Base-by-base conservation (phyloP, 1,140 invertebrate species). In the Parasteatoda tepidariorum region DNA sequence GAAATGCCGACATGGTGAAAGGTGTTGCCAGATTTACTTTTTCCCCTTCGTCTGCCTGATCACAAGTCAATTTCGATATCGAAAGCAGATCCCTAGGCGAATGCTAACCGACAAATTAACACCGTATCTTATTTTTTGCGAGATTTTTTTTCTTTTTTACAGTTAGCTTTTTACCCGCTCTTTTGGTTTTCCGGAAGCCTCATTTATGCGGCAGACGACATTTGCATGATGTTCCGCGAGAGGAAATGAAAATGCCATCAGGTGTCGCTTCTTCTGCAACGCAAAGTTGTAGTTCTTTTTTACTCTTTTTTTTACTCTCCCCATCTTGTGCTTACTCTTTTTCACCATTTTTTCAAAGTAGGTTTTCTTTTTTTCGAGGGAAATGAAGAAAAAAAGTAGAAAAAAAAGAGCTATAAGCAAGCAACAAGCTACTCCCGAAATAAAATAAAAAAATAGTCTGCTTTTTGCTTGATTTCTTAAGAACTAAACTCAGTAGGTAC, bases 191-290 rank as follows among this genome's bases (percentile, higher is more conserved):
- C 76, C 76, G 76, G 76, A 59, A 79, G 59, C 75, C 48, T 66
- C 64, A 68, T 79, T 79, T 79, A 68, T 79, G 76, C 76, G 62
- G 38, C 62, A 68, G 66, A 79, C 76, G 76, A 79, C 76, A 79
- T 79, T 79, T 79, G 76, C 76, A 79, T 79, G 76, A 79, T 79
- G 76, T 79, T 79, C 48, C 64, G 76, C 28, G 28, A 62, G 76
- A 79, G 76, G 76, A 79, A 79, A 79, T 79, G 76, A 79, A 79
- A 79, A 68, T 41, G 62, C 76, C 76, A 79, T 79, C 76, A 79
- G 76, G 76, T 79, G 76, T 68, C 76, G 41, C 64, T 79, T 48
- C 76, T 59, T 79, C 76, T 34, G 68, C 62, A 79, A 68, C 74
- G 76, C 26, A 30, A 64, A 64, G 61, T 64, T 30, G 26, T 48